Evolutionary conservation across 2,797 vertebrate species (phyloP).

Genomic region (Sphenodon punctatus): DNA sequence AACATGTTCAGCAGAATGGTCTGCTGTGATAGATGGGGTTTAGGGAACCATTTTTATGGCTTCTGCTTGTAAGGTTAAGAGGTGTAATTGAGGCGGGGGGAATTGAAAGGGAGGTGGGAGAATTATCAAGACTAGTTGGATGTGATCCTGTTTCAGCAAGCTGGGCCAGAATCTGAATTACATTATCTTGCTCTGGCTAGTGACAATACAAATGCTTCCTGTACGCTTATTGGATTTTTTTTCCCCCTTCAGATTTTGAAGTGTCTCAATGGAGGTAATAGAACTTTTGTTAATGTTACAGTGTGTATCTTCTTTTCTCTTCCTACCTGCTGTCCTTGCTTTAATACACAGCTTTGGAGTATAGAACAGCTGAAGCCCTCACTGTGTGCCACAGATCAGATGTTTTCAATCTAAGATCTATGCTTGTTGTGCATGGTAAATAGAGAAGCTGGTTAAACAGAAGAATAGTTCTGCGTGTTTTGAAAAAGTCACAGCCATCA

Average conservation of each 20-base stretch:
- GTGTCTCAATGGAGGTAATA: not conserved
- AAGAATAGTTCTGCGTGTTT: not conserved
- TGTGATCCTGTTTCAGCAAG: not conserved
- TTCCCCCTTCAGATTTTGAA: not conserved
- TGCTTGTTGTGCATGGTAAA: not conserved
- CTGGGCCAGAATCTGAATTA: not conserved
- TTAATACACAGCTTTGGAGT: not conserved
- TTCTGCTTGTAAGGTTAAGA: conserved; percentile 34
- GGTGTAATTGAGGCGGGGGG: conserved; percentile 37
- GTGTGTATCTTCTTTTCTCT: not conserved
- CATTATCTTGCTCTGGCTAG: not conserved
- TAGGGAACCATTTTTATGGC: conserved; percentile 27
- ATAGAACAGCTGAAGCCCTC: not conserved
- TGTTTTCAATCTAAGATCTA: conserved; percentile 7
- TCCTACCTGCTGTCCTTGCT: not conserved
- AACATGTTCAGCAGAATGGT: not conserved
- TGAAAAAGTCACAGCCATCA: not conserved
- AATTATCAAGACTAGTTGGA: not conserved
- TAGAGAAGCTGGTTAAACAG: conserved; percentile 18
- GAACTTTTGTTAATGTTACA: not conserved
- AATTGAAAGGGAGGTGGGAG: not conserved
- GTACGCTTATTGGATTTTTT: not conserved
- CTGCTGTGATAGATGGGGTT: not conserved
- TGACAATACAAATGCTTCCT: not conserved
- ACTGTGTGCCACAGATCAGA: conserved; percentile 11